Conservation (phyloP, 2,113 vertebrate genomes). For the Periophthalmus modestus region DNA sequence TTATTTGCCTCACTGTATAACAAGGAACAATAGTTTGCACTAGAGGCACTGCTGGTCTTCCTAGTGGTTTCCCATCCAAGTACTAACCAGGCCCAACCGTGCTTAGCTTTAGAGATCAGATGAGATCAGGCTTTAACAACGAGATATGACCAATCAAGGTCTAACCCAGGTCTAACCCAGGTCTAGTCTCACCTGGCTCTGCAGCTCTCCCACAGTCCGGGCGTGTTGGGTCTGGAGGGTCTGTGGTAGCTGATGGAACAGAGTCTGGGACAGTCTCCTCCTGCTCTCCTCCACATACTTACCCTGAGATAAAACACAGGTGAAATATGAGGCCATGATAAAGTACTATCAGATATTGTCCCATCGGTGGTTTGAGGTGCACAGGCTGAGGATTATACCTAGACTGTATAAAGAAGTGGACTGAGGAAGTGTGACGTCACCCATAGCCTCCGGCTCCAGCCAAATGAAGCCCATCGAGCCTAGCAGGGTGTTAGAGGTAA, state of each 20-base stretch:
- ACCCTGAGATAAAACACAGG: conserved; percentile 65
- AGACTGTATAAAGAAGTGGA: too few relatives aligned
- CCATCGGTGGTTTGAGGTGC: too few relatives aligned
- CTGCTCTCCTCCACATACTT: conserved; percentile 87
- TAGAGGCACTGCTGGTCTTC: too few relatives aligned
- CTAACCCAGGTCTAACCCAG: neutral
- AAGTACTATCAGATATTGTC: neutral
- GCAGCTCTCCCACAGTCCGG: conserved; percentile 81
- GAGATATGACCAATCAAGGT: neutral
- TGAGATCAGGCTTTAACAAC: neutral
- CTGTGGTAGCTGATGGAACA: conserved; percentile 89
- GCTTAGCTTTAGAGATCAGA: too few relatives aligned
- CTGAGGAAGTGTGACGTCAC: too few relatives aligned
- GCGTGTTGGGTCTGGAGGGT: conserved; percentile 88
- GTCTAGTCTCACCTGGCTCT: conserved; percentile 83
- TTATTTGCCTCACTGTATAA: too few relatives aligned
- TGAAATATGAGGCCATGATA: neutral
- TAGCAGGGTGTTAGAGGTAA: too few relatives aligned
- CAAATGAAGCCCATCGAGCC: too few relatives aligned
- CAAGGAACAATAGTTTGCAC: too few relatives aligned
- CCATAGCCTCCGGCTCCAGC: too few relatives aligned
- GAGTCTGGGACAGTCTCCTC: conserved; percentile 78
- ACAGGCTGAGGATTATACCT: neutral
- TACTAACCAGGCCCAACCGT: too few relatives aligned
- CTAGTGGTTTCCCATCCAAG: too few relatives aligned